Evolutionary conservation across 2,113 vertebrate genomes (phyloP), one percentile per base, ranked within the genome.

Genomic region (Limanda limanda): DNA sequence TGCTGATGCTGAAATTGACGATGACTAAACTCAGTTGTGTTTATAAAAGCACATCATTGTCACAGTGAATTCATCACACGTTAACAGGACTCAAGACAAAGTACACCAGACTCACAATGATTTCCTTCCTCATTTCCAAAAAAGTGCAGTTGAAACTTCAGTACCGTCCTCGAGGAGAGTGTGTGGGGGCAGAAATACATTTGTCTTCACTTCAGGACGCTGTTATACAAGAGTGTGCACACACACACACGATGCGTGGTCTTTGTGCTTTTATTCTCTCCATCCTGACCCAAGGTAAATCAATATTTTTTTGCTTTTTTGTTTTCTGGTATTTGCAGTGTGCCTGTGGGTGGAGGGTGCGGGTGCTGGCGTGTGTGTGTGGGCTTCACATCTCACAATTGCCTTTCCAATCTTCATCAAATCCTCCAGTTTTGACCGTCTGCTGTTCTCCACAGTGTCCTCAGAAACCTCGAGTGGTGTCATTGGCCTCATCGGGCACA

Each of bases 401-500:
- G 14, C 21, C 68, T 59, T 60, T 68, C 12, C 25, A 65, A 37
- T 75, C 31, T 52, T 20, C 5, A 52, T 54, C 1, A 0, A 25
- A 42, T 67, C 24, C 0, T 69, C 4, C 4, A 15, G 25, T 60
- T 48, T 73, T 64, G 20, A 78, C 63, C 27, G 1, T 1, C 15
- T 76, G 21, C 15, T 74, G 3, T 82, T 47, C 31, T 74, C 61
- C 52, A 47, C 78, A 91, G 89, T 69, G 45, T 78, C 70, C n/a
- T 62, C 64, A 7, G 55, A 69, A 23, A 65, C 68, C 15, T 0
- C 18, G 12, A 52, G 25, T 7, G 51, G 10, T 35, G 83, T 96
- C 72, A 73, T 0, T 10, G 96, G 94, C 45, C 6, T 59, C 1
- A 70, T 68, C 13, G 95, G 96, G 13, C 87, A 90, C 51, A 8